Percentiles rank a stretch among this genome's conserved stretches.
Conservation (phyloP, 1,140 invertebrate species). For the Euura saliciscinereae region DNA sequence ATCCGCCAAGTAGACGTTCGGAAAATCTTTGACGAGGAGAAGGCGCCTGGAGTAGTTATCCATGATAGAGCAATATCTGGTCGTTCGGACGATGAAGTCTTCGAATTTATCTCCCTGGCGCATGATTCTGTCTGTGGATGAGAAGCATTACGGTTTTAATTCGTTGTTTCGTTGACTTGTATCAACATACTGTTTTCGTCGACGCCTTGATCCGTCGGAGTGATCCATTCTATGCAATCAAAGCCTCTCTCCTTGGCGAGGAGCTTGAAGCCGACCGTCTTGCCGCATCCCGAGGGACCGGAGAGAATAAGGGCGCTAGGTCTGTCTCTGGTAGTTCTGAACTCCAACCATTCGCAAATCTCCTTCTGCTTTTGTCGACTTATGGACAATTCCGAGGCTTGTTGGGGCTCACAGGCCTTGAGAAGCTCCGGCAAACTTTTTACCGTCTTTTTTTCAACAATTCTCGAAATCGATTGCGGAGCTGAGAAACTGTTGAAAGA, state of each 20-base stretch:
- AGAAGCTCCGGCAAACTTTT: slow-evolving; percentile 41
- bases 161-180: neutral
- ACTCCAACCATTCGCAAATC: slow-evolving; percentile 45
- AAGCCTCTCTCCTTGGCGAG: slow-evolving; percentile 66
- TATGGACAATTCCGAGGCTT: slow-evolving; percentile 41
- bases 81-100: slow-evolving; percentile 71
- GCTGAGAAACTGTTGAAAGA: neutral
- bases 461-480: slow-evolving; percentile 3
- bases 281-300: slow-evolving; percentile 75
- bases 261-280: slow-evolving; percentile 67
- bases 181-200: slow-evolving; percentile 51
- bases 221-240: slow-evolving; percentile 73
- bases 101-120: slow-evolving; percentile 69
- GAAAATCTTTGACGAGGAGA: slow-evolving; percentile 76
- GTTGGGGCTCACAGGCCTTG: slow-evolving; percentile 45
- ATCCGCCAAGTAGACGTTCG: slow-evolving; percentile 70
- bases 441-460: slow-evolving; percentile 24
- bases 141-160: slow-evolving; percentile 13
- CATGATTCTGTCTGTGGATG: slow-evolving; percentile 36
- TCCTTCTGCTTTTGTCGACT: slow-evolving; percentile 54
- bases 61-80: slow-evolving; percentile 71
- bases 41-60: slow-evolving; percentile 60
- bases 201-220: slow-evolving; percentile 66
- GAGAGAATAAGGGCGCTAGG: slow-evolving; percentile 69
- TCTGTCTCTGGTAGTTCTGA: slow-evolving; percentile 43